Conservation (phyloP, 2,113 vertebrate species). For the Brachyhypopomus occidentalis region DNA sequence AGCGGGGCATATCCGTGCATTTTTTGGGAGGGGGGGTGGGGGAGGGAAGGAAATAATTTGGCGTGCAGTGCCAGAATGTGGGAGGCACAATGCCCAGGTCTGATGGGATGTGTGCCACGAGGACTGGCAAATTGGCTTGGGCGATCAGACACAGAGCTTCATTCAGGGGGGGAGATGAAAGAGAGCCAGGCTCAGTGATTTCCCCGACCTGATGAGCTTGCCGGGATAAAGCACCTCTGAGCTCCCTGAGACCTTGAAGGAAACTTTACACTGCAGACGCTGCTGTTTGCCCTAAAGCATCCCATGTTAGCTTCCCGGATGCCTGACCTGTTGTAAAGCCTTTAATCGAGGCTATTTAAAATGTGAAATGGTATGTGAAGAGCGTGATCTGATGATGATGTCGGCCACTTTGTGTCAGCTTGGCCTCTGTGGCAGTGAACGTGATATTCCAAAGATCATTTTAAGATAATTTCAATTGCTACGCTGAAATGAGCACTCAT, state of each 20-base stretch:
- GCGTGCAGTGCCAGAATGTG: constrained; percentile 76
- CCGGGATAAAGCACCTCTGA: constrained; percentile 30
- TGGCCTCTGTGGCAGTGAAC: not conserved
- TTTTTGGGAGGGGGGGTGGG: constrained; percentile 30
- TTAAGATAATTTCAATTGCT: constrained; percentile 23
- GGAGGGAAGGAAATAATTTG: constrained; percentile 74
- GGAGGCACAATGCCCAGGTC: constrained; percentile 78
- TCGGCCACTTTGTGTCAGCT: not conserved
- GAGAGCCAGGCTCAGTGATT: constrained; percentile 70
- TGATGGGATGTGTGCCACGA: constrained; percentile 80
- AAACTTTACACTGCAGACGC: constrained; percentile 8
- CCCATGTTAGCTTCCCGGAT: constrained; percentile 2
- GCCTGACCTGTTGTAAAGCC: not conserved
- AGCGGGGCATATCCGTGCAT: constrained; percentile 71
- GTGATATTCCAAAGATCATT: constrained; percentile 11
- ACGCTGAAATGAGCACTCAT: constrained; percentile 31
- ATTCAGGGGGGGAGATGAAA: constrained; percentile 74
- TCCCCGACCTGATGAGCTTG: constrained; percentile 71
- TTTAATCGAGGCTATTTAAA: not conserved
- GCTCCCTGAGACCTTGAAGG: not conserved
- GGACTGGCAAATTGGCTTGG: constrained; percentile 81
- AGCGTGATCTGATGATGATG: not conserved
- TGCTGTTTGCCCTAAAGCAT: not conserved
- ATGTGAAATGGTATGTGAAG: too few relatives aligned
- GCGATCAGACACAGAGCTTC: constrained; percentile 77